Evolutionary conservation across 92 coral and sea anemone species (phyloP).

Genomic region (Nematostella vectensis): DNA sequence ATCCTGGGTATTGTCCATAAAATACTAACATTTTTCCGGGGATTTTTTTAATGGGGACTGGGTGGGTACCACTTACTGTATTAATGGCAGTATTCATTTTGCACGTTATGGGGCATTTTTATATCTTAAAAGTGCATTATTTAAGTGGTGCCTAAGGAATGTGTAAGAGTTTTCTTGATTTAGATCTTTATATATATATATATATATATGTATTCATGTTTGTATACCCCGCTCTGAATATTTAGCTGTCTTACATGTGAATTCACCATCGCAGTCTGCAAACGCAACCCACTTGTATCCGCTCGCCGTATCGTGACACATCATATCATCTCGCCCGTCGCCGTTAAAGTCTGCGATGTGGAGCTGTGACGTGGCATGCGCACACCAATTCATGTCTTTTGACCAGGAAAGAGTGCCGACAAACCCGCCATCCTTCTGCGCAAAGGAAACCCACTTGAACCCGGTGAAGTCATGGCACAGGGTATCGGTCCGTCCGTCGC

Average conservation of each 20-base stretch:
- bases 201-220: no score
- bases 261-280: not conserved
- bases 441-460: not conserved
- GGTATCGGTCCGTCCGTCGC: not conserved
- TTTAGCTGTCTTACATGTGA: not conserved
- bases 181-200: no score
- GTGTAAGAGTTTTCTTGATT: no score
- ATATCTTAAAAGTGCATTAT: not conserved
- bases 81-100: no score
- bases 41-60: no score
- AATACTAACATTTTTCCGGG: no score
- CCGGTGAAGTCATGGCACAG: not conserved
- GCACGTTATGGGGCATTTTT: no score
- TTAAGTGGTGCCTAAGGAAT: no score
- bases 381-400: not conserved
- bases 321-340: slow-evolving; percentile 3
- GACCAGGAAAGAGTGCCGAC: not conserved
- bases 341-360: not conserved
- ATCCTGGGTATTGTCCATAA: no score
- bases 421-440: not conserved
- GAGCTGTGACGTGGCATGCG: not conserved
- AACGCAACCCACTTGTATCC: slow-evolving; percentile 8
- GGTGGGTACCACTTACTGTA: no score
- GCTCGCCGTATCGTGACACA: slow-evolving; percentile 4
- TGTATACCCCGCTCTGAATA: no score